A percentile compares a stretch with the other conserved stretches of the same genome.
phyloP scores from a whole-genome alignment of 2,888 invertebrate species.

The Quadroppia sp. region DNA sequence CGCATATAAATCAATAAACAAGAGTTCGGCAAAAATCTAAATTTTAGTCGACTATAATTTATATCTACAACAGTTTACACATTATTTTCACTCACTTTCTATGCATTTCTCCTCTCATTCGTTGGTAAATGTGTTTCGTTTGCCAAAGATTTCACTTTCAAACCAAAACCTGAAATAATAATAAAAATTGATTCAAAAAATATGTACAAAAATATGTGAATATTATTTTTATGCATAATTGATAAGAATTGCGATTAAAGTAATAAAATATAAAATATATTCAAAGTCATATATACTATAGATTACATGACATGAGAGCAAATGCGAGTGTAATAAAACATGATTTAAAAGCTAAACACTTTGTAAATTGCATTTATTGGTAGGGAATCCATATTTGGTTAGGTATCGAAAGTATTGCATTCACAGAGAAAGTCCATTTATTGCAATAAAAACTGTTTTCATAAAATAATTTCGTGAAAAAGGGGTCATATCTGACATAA shows the following conservation, averaged over 20 bases:
- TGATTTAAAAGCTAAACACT: neutral
- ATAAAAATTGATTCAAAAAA: no score
- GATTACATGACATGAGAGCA: neutral
- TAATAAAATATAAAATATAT: no score
- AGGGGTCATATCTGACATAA: conserved; percentile 24
- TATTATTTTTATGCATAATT: no score
- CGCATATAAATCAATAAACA: conserved; percentile 28
- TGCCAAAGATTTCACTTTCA: no score
- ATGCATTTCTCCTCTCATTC: neutral
- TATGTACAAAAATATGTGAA: no score
- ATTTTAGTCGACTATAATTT: conserved; percentile 20
- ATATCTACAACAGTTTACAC: conserved; percentile 25
- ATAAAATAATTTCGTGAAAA: conserved; percentile 24
- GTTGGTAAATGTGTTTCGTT: no score
- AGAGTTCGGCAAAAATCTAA: conserved; percentile 18
- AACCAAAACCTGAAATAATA: no score
- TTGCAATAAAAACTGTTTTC: conserved; percentile 11
- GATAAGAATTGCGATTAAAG: neutral
- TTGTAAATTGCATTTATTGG: neutral
- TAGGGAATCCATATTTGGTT: conserved; percentile 2
- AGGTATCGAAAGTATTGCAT: neutral
- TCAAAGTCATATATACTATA: neutral
- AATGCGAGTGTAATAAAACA: neutral
- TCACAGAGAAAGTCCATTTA: neutral
- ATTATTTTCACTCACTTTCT: neutral